Percentiles rank a stretch among this genome's conserved stretches.
Conservation (phyloP, 2,888 invertebrate species). For the Philaethria dido region DNA sequence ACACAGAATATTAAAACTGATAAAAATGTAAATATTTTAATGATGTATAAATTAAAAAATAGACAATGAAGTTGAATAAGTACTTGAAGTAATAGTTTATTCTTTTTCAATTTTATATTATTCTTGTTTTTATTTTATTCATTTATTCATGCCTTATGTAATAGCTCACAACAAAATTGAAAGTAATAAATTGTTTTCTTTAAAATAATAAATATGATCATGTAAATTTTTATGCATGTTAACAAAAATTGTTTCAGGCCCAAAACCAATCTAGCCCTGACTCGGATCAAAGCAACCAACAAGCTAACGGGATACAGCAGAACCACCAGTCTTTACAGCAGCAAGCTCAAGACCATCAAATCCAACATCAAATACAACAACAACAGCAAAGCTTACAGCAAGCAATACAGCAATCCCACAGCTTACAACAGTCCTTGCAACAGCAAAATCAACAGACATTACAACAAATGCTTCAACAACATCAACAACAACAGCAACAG, state of each 20-base stretch:
- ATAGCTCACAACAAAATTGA: no score
- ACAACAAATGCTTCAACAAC: constrained; percentile 61
- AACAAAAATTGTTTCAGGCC: constrained; percentile 67
- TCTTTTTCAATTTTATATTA: neutral
- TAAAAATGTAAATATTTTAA: neutral
- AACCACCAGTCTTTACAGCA: constrained; percentile 69
- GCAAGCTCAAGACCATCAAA: constrained; percentile 66
- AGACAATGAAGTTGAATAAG: no score
- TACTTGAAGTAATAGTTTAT: no score
- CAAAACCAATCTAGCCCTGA: constrained; percentile 80
- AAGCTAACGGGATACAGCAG: constrained; percentile 75
- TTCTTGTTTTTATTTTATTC: neutral
- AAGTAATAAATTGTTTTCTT: no score
- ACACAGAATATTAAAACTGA: neutral
- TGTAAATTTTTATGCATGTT: neutral
- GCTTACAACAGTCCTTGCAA: constrained; percentile 76
- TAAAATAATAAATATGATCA: no score
- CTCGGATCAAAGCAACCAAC: constrained; percentile 75
- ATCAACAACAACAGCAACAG: constrained; percentile 60
- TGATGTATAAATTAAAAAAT: no score
- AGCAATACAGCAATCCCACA: constrained; percentile 63
- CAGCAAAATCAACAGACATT: constrained; percentile 67
- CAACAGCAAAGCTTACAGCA: constrained; percentile 66
- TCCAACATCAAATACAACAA: constrained; percentile 72
- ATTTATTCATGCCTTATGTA: neutral